Base-by-base conservation (phyloP, 2,888 invertebrate genomes). In the Eupithecia abbreviata region DNA sequence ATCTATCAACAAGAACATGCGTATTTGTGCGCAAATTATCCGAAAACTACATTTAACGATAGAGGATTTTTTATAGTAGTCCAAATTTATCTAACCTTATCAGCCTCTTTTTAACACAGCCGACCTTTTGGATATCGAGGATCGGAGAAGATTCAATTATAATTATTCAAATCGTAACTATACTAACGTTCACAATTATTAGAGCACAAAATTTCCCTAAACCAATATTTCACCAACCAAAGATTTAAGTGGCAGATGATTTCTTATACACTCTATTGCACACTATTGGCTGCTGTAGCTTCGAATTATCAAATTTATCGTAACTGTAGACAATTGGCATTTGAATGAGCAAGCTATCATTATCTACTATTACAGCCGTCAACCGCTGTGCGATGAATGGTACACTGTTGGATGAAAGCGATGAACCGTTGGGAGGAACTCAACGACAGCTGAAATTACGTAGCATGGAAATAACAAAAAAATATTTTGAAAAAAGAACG, bases 251-350 rank as follows among this genome's bases (percentile, higher is more conserved):
- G 62, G 62, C 30, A 62, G 30, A 62, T 58, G 62, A 30, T 62
- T 10, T 30, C 4, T 18, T 58, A 10, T 62, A 62, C 62, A 62
- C 30, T 62, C 49, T 58, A 58, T 18, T 58, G n/a, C 55, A 51
- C 51, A n/a, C 55, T 18, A 58, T n/a, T 30, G 10, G 30, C 69
- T 18, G 47, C 45, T 47, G 47, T 82, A 87, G 87, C 81, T 82
- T 83, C 82, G 82, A 88, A 90, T 90, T 87, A 90, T 88, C 84
- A 88, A 90, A 89, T 88, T 84, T 85, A 86, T 83, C 87, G 87
- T 88, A 87, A 86, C 87, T 81, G 83, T 85, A 89, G 86, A 90
- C 91, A 91, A 90, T 88, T 84, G 84, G 73, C 81, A 78, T 85
- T 85, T 83, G 83, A 87, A 85, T 83, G 82, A 83, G 80, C 81